Evolutionary conservation across 2,113 vertebrate species (phyloP).

Genomic region (Illadopsis cleaveri): DNA sequence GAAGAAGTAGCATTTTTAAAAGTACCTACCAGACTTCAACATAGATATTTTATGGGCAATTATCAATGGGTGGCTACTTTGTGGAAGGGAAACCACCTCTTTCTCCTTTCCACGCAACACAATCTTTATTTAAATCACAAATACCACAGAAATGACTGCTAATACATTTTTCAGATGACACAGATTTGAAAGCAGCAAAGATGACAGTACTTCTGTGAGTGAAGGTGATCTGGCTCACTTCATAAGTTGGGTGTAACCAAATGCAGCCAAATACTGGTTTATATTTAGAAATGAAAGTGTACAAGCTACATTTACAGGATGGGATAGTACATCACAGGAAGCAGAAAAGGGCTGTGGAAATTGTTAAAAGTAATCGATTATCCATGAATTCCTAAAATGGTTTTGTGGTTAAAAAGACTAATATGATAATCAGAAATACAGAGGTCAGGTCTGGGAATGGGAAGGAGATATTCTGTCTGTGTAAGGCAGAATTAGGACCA

Average conservation of each 20-base stretch:
- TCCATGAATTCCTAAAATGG: not conserved
- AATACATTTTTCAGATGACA: not conserved
- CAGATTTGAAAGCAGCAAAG: not conserved
- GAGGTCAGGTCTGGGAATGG: not conserved
- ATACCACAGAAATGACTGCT: not conserved
- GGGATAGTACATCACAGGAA: not conserved
- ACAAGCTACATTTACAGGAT: not conserved
- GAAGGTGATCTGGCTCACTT: not conserved
- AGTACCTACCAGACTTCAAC: not conserved
- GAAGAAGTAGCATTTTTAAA: not conserved
- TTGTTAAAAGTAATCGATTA: not conserved
- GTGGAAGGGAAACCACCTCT: not conserved
- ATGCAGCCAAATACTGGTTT: not conserved
- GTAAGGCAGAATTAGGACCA: not conserved
- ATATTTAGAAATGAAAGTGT: not conserved
- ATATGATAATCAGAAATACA: not conserved
- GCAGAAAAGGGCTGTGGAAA: not conserved
- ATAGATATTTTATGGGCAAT: not conserved
- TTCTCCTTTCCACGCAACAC: not conserved
- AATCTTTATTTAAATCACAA: not conserved
- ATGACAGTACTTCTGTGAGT: accelerated
- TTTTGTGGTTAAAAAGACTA: not conserved
- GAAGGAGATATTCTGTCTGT: not conserved
- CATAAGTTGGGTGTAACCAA: not conserved
- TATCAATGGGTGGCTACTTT: not conserved